phyloP scores from a whole-genome alignment of 2,113 vertebrate species.

The Petroica traversi region DNA sequence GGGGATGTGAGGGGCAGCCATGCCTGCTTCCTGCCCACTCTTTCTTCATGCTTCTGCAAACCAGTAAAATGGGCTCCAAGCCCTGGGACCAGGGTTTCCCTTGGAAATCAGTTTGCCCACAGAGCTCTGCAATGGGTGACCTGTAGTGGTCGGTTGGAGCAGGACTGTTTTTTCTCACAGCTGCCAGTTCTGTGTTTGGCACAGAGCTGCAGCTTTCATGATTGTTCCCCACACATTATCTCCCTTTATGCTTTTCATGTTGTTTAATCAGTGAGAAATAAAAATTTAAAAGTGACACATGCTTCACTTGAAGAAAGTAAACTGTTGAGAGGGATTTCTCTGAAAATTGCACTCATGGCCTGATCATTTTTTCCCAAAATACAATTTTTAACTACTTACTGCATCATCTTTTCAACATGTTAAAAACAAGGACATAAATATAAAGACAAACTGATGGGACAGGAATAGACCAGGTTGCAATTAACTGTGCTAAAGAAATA shows the following conservation, averaged over 20 bases:
- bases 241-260: background rate
- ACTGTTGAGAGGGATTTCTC: background rate
- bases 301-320: background rate
- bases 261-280: background rate
- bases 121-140: accelerated
- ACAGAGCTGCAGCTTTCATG: background rate
- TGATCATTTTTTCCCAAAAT: background rate
- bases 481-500: background rate
- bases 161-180: background rate
- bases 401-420: background rate
- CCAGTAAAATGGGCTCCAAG: background rate
- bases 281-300: background rate
- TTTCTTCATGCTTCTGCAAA: background rate
- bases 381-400: background rate
- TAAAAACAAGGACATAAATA: background rate
- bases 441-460: background rate
- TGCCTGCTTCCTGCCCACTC: accelerated
- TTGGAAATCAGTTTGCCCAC: background rate
- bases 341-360: background rate
- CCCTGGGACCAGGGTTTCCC: background rate
- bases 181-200: background rate
- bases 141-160: accelerated
- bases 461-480: background rate
- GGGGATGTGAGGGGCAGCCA: background rate
- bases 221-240: background rate